phyloP scores from a whole-genome alignment of 2,113 vertebrate species.

The Neotragus moschatus region DNA sequence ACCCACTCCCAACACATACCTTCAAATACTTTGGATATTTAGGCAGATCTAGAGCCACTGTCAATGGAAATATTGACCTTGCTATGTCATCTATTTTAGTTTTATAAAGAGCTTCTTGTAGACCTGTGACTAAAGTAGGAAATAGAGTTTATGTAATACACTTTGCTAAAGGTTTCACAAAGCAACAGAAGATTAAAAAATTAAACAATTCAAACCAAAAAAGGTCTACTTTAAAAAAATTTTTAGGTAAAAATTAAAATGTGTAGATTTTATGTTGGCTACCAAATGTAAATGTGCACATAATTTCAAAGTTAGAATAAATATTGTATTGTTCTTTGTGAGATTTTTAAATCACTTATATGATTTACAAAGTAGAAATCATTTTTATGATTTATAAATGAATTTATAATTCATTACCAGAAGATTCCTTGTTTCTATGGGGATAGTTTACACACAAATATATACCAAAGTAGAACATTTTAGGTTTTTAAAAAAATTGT shows the following conservation, averaged over 20 bases:
- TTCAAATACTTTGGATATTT: not conserved
- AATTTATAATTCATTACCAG: not conserved
- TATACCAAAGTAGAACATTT: not conserved
- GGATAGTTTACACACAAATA: not conserved
- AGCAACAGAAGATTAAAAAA: not conserved
- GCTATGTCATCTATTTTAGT: not conserved
- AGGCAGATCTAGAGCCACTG: not conserved
- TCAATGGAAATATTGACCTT: not conserved
- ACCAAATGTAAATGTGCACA: not conserved
- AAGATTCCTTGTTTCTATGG: not conserved
- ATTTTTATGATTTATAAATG: not conserved
- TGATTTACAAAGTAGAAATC: not conserved
- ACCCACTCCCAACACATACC: not conserved
- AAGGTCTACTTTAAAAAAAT: not conserved
- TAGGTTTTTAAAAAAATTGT: not conserved
- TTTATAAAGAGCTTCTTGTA: not conserved
- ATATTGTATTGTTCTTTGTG: not conserved
- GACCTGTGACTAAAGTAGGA: not conserved
- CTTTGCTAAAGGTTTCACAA: not conserved
- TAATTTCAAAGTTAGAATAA: conserved; percentile 10
- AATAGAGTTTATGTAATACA: not conserved
- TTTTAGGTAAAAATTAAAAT: not conserved
- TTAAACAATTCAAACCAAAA: not conserved
- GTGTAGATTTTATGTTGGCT: not conserved
- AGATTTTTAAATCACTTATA: not conserved